Evolutionary conservation across 2,113 vertebrate genomes (phyloP), one percentile per base, ranked within the genome.

Genomic region (Phalacrocorax aristotelis): DNA sequence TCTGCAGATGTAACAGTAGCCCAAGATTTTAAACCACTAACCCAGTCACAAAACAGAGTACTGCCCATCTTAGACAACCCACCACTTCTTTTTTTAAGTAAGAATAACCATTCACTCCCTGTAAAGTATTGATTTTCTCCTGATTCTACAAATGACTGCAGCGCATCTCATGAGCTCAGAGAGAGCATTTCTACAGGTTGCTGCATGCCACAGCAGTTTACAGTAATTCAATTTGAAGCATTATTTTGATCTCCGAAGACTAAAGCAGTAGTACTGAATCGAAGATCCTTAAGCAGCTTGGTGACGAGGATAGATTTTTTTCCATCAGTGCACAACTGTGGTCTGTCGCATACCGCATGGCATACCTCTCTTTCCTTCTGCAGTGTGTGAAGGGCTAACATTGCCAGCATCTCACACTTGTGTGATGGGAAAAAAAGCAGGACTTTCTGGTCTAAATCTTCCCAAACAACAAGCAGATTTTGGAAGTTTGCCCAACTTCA

Each of bases 181-280:
- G 46, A 92, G 49, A 60, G 38, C 74, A 52, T 71, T 97, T 95
- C 89, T 71, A 89, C 71, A 89, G 77, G 89, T 72, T 95, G 87
- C 85, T 95, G 94, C 85, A 84, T 85, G 82, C 86, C 76, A 89
- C 65, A 88, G 86, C 70, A 87, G 48, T 90, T 96, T 86, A 65
- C 58, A 82, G 69, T 94, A 97, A 97, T 90, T 94, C 84, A 71
- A 36, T 94, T 46, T 90, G 93, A 90, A 95, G 60, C 80, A 75
- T 69, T 93, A 76, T 87, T 97, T 96, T 94, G 68, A 91, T 88
- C 85, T 94, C 80, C 77, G 78, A 83, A 95, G 87, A 93, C 79
- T 81, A 91, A 94, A 94, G 88, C 75, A 94, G 77, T 48, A 84
- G 77, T 62, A 44, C n/a, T 65, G 87, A 94, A 94, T 83, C 2